A percentile compares a stretch with the other conserved stretches of the same genome.
Evolutionary conservation across 2,797 vertebrate genomes (phyloP).

Genomic region (Ataeniobius toweri): DNA sequence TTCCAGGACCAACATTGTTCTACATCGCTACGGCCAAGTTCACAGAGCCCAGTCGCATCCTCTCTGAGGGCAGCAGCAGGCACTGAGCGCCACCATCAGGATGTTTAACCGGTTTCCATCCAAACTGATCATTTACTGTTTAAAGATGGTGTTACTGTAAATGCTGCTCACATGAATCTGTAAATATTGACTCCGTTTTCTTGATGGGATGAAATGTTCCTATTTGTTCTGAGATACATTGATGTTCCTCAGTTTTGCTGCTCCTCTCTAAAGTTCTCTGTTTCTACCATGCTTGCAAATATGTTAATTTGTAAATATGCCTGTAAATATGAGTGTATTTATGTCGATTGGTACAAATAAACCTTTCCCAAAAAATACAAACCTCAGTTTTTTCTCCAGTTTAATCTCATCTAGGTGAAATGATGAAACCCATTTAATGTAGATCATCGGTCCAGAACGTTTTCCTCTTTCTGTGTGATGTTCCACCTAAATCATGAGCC

Average conservation of each 20-base stretch:
- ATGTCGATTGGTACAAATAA: background rate
- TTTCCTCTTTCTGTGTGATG: background rate
- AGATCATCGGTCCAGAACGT: too few species aligned
- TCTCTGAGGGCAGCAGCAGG: constrained; percentile 91
- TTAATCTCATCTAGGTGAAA: background rate
- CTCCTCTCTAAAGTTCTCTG: background rate
- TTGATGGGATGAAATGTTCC: background rate
- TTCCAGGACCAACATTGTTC: constrained; percentile 93
- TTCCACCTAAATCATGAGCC: background rate
- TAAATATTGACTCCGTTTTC: background rate
- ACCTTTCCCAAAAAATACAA: background rate
- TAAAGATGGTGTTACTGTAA: background rate
- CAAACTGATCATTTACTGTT: background rate
- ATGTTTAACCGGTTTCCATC: background rate
- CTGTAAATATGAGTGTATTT: background rate
- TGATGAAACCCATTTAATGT: too few species aligned
- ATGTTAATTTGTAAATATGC: background rate
- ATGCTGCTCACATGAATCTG: background rate
- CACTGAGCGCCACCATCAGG: constrained; percentile 72
- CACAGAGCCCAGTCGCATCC: constrained; percentile 93
- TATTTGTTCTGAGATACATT: background rate
- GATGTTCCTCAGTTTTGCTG: background rate
- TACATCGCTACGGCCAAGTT: constrained; percentile 94
- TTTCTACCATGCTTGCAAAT: background rate
- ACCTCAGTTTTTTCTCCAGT: background rate